Conservation (phyloP, 1,140 invertebrate species). For the Temnothorax nylanderi region DNA sequence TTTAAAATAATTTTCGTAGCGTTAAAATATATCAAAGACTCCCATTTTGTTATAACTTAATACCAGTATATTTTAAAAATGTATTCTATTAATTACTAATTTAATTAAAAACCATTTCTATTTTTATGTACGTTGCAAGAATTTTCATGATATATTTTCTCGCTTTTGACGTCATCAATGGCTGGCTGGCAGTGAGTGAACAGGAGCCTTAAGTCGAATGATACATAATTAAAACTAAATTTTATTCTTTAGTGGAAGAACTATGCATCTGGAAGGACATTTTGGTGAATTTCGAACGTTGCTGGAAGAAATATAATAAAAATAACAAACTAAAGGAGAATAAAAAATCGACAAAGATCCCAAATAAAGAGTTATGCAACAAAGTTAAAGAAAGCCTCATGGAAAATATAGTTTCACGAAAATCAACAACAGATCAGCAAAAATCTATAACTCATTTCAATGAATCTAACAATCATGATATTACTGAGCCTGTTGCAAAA, state of each 20-base stretch:
- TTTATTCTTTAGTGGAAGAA: slow-evolving; percentile 73
- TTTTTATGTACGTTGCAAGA: too few species aligned
- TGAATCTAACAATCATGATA: not conserved
- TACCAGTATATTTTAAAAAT: too few species aligned
- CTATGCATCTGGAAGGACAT: slow-evolving; percentile 75
- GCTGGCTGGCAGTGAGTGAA: too few species aligned
- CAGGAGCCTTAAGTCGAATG: not conserved
- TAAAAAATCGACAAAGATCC: not conserved
- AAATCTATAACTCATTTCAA: not conserved
- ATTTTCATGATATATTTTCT: too few species aligned
- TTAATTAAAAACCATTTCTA: too few species aligned
- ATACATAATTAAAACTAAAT: slow-evolving; percentile 40
- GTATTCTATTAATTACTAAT: too few species aligned
- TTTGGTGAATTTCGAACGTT: slow-evolving; percentile 69
- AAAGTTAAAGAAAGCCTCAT: not conserved
- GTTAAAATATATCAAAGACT: too few species aligned
- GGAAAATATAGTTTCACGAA: not conserved
- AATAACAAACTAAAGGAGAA: slow-evolving; percentile 21
- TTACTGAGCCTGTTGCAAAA: not conserved
- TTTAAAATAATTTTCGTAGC: too few species aligned
- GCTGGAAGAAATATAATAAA: slow-evolving; percentile 71
- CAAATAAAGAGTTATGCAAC: slow-evolving; percentile 14
- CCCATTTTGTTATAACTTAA: too few species aligned
- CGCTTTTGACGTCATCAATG: too few species aligned
- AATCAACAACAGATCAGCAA: not conserved